Percentiles rank a stretch among this genome's conserved stretches.
Evolutionary conservation across 2,888 invertebrate species (phyloP).

Genomic region (Chalcosyrphus nemorum): DNA sequence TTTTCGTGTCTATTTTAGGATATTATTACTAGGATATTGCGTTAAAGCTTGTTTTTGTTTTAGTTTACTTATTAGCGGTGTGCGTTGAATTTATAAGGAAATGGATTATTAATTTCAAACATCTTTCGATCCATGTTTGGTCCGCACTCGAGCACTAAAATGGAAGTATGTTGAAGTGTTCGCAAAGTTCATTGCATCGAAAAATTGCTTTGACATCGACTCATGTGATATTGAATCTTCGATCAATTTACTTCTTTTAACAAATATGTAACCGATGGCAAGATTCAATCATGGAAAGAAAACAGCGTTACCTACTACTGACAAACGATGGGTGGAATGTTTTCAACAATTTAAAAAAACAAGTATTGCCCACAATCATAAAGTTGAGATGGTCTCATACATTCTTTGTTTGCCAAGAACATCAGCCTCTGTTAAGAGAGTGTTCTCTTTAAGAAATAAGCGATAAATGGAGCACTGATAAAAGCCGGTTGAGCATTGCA

Average conservation of each 20-base stretch:
- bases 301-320: too few relatives aligned
- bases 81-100: background rate
- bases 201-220: conserved; percentile 10
- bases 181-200: conserved; percentile 8
- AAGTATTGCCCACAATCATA: background rate
- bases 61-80: background rate
- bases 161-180: background rate
- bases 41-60: background rate
- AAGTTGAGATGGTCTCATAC: background rate
- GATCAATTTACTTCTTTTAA: background rate
- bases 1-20: too few relatives aligned
- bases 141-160: background rate
- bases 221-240: conserved; percentile 3
- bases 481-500: too few relatives aligned
- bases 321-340: too few relatives aligned
- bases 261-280: background rate
- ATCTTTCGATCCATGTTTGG: background rate
- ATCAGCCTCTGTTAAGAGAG: background rate
- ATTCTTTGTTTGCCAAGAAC: background rate
- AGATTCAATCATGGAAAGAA: background rate
- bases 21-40: background rate
- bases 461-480: background rate
- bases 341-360: too few relatives aligned
- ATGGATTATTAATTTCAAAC: background rate
- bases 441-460: background rate